phyloP scores from a whole-genome alignment of 1,140 invertebrate genomes.

The Drosophila santomea region DNA sequence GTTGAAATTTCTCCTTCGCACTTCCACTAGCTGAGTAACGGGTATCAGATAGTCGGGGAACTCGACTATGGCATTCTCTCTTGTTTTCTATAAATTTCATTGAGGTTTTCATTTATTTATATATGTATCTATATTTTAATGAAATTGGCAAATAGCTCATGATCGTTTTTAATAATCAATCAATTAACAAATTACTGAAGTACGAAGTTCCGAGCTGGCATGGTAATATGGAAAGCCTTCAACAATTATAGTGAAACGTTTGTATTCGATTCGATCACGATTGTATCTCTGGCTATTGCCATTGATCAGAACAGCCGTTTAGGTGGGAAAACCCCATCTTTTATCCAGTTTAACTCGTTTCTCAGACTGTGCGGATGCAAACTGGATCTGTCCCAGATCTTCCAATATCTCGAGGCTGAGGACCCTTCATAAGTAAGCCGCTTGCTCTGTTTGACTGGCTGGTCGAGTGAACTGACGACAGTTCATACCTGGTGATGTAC shows the following conservation, averaged over 20 bases:
- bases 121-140: too few species aligned
- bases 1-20: too few species aligned
- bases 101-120: too few species aligned
- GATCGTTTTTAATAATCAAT: background rate
- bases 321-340: slow-evolving; percentile 44
- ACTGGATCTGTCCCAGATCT: slow-evolving; percentile 41
- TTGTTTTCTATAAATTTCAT: too few species aligned
- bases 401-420: slow-evolving; percentile 13
- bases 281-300: slow-evolving; percentile 5
- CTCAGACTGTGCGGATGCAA: slow-evolving; percentile 20
- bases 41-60: too few species aligned
- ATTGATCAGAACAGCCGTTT: slow-evolving; percentile 34
- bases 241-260: slow-evolving; percentile 6
- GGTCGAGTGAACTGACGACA: slow-evolving; percentile 19
- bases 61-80: too few species aligned
- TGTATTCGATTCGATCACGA: slow-evolving; percentile 13
- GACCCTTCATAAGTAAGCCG: slow-evolving; percentile 30
- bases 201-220: background rate
- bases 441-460: slow-evolving; percentile 37
- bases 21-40: too few species aligned
- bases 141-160: too few species aligned
- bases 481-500: slow-evolving; percentile 1
- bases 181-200: background rate
- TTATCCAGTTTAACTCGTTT: slow-evolving; percentile 65
- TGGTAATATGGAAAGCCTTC: background rate